These are phyloP conservation scores for Dipodomys stephensi DNA, from an alignment of 2,113 vertebrate species.

Conservation along the genomic window DNA sequence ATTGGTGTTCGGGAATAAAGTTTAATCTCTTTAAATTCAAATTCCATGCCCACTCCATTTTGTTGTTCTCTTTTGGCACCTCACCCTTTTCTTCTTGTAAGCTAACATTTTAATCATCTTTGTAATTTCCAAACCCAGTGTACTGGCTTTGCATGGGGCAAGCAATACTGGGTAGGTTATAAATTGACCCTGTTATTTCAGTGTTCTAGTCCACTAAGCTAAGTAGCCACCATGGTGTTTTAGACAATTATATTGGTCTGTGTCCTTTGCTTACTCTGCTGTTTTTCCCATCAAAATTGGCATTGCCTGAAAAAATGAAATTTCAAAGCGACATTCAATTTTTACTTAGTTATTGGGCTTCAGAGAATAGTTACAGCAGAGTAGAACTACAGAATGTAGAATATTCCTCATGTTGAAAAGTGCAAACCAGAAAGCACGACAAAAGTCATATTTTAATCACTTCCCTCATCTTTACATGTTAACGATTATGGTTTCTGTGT, in stretches of 20 bases:
- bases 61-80: background rate
- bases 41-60: background rate
- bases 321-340: constrained; percentile 67
- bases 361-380: constrained; percentile 55
- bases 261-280: constrained; percentile 56
- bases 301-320: constrained; percentile 44
- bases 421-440: background rate
- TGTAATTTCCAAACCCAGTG: background rate
- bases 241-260: constrained; percentile 19
- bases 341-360: constrained; percentile 50
- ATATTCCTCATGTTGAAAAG: constrained; percentile 24
- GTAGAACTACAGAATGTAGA: background rate
- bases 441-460: constrained; percentile 28
- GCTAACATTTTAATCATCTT: background rate
- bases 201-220: constrained; percentile 55
- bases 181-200: constrained; percentile 51
- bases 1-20: background rate
- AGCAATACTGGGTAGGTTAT: constrained; percentile 1
- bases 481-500: background rate
- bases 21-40: background rate
- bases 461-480: constrained; percentile 10
- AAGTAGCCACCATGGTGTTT: constrained; percentile 14
- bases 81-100: background rate
- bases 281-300: constrained; percentile 36
- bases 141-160: constrained; percentile 18